phyloP scores from a whole-genome alignment of 2,888 invertebrate species.

The Saturnia pavonia region DNA sequence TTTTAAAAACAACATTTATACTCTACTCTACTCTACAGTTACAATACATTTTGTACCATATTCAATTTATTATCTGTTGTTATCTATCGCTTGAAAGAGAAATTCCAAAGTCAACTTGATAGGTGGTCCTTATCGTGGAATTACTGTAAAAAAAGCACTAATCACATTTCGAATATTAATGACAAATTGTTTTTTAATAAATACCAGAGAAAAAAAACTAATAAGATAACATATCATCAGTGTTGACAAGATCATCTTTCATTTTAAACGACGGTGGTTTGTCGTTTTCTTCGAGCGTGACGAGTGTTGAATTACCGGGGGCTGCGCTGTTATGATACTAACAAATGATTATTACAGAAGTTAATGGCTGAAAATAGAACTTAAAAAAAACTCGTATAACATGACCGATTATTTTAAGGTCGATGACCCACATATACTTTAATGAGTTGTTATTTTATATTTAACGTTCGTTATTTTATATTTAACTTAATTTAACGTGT shows the following conservation, averaged over 20 bases:
- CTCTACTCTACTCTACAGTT: neutral
- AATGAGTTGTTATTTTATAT: neutral
- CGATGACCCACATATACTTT: neutral
- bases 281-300: constrained; percentile 27
- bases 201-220: constrained; percentile 8
- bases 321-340: constrained; percentile 35
- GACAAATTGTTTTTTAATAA: neutral
- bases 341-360: constrained; percentile 37
- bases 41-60: neutral
- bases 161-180: constrained; percentile 1
- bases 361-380: constrained; percentile 10
- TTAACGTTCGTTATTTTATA: neutral
- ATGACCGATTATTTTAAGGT: neutral
- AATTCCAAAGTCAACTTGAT: neutral
- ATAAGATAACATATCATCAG: constrained; percentile 16
- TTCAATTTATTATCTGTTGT: neutral
- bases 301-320: constrained; percentile 35
- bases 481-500: no score
- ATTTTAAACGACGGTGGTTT: constrained; percentile 15
- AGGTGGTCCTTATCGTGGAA: constrained; percentile 7
- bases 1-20: neutral
- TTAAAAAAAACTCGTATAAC: neutral
- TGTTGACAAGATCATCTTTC: constrained; percentile 46
- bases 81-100: constrained; percentile 3
- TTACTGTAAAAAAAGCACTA: neutral